Evolutionary conservation across 2,113 vertebrate species (phyloP).

Genomic region (Myotis brandtii): DNA sequence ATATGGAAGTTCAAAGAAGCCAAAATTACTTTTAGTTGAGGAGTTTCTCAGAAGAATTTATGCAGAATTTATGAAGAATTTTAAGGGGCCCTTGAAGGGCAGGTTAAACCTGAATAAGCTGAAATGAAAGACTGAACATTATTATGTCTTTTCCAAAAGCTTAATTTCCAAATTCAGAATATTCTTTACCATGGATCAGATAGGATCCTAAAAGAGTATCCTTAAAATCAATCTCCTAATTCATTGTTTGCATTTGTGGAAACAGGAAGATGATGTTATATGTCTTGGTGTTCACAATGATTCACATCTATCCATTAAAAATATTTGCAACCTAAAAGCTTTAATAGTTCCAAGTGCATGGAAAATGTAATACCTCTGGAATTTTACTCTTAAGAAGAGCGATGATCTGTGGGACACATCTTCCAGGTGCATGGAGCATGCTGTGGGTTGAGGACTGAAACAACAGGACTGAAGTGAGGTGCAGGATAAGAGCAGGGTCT

Average conservation of each 20-base stretch:
- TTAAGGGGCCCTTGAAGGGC: not conserved
- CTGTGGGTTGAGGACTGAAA: constrained; percentile 94
- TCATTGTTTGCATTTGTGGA: constrained; percentile 4
- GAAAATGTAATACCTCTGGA: constrained; percentile 87
- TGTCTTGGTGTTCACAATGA: not conserved
- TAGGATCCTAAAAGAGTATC: not conserved
- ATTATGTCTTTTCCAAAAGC: not conserved
- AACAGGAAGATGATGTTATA: not conserved
- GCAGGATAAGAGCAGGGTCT: constrained; percentile 95
- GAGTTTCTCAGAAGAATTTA: not conserved
- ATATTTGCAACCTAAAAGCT: constrained; percentile 31
- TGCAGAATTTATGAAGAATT: not conserved
- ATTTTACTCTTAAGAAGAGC: constrained; percentile 90
- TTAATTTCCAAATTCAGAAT: constrained; percentile 42
- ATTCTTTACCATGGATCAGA: not conserved
- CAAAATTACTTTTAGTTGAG: not conserved
- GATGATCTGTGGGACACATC: constrained; percentile 96
- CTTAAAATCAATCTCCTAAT: not conserved
- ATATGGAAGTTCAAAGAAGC: not conserved
- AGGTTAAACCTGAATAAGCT: not conserved
- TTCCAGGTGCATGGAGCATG: constrained; percentile 96
- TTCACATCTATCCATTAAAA: not conserved
- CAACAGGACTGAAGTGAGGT: constrained; percentile 94
- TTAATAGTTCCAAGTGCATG: not conserved
- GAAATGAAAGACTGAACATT: constrained; percentile 24